Conservation (phyloP, 2,888 invertebrate genomes). For the Serrognathus titanus region DNA sequence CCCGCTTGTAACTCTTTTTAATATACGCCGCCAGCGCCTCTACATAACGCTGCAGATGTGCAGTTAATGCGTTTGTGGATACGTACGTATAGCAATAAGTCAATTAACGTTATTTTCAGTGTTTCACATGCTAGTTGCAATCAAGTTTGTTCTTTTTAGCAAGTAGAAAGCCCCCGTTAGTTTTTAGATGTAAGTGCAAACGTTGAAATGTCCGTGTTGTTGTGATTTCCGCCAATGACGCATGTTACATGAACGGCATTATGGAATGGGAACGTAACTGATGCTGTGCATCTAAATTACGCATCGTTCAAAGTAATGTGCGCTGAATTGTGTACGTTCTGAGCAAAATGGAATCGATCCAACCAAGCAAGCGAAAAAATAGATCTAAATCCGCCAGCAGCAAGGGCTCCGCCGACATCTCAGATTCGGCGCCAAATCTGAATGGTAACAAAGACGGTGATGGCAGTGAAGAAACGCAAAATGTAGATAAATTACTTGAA, state of each 20-base stretch:
- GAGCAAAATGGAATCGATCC: conserved; percentile 13
- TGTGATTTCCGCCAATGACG: conserved; percentile 24
- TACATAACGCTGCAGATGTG: conserved; percentile 18
- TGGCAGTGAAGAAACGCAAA: conserved; percentile 11
- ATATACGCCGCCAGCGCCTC: conserved; percentile 13
- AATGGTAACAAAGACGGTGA: conserved; percentile 25
- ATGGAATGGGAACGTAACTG: conserved; percentile 14
- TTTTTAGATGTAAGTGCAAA: too few relatives aligned
- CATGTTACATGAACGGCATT: conserved; percentile 30
- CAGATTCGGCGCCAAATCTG: conserved; percentile 30
- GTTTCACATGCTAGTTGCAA: too few relatives aligned
- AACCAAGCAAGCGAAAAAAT: conserved; percentile 16
- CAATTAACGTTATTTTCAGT: too few relatives aligned
- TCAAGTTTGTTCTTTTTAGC: too few relatives aligned
- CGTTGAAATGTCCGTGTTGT: conserved; percentile 1
- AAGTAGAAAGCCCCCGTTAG: too few relatives aligned
- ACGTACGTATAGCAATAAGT: too few relatives aligned
- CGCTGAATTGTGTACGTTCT: conserved; percentile 7
- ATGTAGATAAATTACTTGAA: conserved; percentile 6
- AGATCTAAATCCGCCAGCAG: conserved; percentile 13
- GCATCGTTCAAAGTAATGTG: conserved; percentile 7
- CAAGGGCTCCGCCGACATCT: conserved; percentile 8
- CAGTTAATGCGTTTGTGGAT: too few relatives aligned
- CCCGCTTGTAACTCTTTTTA: too few relatives aligned
- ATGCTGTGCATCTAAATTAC: conserved; percentile 9